phyloP scores from a whole-genome alignment of 2,888 invertebrate species.

The Synanthedon vespiformis region DNA sequence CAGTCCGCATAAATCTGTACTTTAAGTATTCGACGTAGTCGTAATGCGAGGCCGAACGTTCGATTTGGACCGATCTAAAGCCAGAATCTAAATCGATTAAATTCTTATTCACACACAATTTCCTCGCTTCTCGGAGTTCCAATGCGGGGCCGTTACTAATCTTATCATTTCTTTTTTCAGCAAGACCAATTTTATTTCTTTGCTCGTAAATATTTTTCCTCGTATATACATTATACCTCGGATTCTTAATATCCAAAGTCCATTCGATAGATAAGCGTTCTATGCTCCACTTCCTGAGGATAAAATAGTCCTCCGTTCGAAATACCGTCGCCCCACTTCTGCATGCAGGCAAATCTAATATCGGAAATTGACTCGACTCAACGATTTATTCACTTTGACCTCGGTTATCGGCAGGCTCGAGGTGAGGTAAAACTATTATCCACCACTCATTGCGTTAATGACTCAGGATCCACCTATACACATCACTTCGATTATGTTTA shows the following conservation, averaged over 20 bases:
- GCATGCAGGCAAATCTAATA: slow-evolving; percentile 53
- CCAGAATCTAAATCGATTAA: slow-evolving; percentile 5
- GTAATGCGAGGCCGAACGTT: slow-evolving; percentile 4
- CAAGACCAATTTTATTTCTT: background rate
- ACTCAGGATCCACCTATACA: slow-evolving; percentile 11
- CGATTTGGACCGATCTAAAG: slow-evolving; percentile 3
- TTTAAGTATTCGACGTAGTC: slow-evolving; percentile 4
- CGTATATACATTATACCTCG: background rate
- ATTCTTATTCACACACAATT: slow-evolving; percentile 2
- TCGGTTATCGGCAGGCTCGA: slow-evolving; percentile 26
- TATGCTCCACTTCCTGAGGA: slow-evolving; percentile 8
- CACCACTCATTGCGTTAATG: slow-evolving; percentile 28
- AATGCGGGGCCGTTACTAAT: background rate
- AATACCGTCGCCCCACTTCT: slow-evolving; percentile 26
- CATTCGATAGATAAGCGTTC: slow-evolving; percentile 1
- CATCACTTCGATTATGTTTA: background rate
- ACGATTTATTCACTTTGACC: slow-evolving; percentile 47
- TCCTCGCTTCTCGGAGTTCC: background rate
- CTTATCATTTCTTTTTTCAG: background rate
- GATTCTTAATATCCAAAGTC: background rate
- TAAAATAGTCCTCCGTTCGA: slow-evolving; percentile 19
- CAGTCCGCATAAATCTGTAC: slow-evolving; percentile 9
- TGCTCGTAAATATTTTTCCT: background rate
- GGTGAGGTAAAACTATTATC: slow-evolving; percentile 45
- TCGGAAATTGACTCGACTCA: slow-evolving; percentile 50